Evolutionary conservation across 2,113 vertebrate species (phyloP).

Genomic region (Taurulus bubalis): DNA sequence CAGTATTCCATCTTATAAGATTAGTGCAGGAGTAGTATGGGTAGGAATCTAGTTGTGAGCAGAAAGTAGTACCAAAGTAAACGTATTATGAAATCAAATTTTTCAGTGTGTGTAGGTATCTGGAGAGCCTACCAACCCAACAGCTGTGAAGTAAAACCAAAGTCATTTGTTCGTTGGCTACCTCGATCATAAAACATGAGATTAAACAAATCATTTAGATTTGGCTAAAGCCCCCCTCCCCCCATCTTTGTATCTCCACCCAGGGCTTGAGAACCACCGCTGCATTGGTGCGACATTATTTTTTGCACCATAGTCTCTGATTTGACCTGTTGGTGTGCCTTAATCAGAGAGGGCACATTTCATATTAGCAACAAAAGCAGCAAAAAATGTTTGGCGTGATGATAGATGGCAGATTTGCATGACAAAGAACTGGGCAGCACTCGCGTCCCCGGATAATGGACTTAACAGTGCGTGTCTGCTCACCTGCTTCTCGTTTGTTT

Average conservation of each 20-base stretch:
- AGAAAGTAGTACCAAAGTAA: neutral
- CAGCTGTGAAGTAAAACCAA: no score
- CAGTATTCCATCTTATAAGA: neutral
- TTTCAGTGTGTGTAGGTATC: no score
- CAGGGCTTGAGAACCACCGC: no score
- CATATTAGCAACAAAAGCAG: neutral
- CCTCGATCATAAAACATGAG: neutral
- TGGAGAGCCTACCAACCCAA: no score
- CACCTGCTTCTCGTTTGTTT: neutral
- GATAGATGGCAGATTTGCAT: conserved; percentile 5
- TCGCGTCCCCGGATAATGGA: neutral
- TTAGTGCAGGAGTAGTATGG: conserved; percentile 2
- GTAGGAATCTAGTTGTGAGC: neutral
- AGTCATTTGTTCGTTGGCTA: neutral
- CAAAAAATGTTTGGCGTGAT: neutral
- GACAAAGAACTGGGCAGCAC: conserved; percentile 1
- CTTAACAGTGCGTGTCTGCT: conserved; percentile 1
- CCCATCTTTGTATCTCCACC: no score
- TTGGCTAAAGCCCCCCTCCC: no score
- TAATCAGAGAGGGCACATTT: neutral
- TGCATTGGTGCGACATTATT: no score
- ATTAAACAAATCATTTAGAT: neutral
- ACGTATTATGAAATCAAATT: neutral
- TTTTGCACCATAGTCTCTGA: no score
- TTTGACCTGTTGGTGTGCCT: neutral